Conservation (phyloP, 2,113 vertebrate genomes). For the Gulo gulo region DNA sequence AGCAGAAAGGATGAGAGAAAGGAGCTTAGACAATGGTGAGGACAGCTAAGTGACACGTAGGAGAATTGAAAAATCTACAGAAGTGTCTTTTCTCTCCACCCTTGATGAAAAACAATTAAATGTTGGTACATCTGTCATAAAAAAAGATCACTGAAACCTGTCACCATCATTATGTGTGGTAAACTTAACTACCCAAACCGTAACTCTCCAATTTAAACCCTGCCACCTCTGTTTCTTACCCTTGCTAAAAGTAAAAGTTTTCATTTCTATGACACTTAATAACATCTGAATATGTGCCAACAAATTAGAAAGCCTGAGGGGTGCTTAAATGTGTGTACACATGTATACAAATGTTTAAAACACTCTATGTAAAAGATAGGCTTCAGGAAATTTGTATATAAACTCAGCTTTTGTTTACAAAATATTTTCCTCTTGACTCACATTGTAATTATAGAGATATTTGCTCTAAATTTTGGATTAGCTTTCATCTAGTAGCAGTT, state of each 20-base stretch:
- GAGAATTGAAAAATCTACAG: slow-evolving; percentile 99
- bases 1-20: slow-evolving; percentile 91
- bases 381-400: background rate
- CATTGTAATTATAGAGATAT: background rate
- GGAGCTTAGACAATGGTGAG: slow-evolving; percentile 90
- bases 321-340: background rate
- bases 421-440: background rate
- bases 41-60: slow-evolving; percentile 96
- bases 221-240: slow-evolving; percentile 75
- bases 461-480: background rate
- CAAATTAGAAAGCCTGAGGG: slow-evolving; percentile 29
- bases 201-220: slow-evolving; percentile 79
- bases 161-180: slow-evolving; percentile 76
- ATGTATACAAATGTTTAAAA: slow-evolving; percentile 30
- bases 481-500: background rate
- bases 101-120: slow-evolving; percentile 92
- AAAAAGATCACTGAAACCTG: slow-evolving; percentile 84
- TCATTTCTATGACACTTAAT: slow-evolving; percentile 65
- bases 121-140: slow-evolving; percentile 91
- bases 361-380: background rate
- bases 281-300: slow-evolving; percentile 25
- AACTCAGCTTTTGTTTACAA: background rate
- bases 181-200: slow-evolving; percentile 81
- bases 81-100: slow-evolving; percentile 92
- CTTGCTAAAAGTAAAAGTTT: slow-evolving; percentile 74